phyloP scores from a whole-genome alignment of 2,113 vertebrate species.

The Tor tambroides region DNA sequence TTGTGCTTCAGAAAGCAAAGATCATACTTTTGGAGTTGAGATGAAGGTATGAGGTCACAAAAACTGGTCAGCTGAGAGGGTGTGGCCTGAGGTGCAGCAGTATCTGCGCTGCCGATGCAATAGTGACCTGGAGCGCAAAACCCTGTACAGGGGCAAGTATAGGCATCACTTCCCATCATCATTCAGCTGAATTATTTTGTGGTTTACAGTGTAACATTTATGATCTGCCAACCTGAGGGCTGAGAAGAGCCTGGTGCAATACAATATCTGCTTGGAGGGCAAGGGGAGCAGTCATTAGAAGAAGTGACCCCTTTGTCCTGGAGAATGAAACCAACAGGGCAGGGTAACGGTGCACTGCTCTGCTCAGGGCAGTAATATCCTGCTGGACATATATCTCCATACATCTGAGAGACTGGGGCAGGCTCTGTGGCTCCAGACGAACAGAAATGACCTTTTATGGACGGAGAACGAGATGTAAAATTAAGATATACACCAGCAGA shows the following conservation, averaged over 20 bases:
- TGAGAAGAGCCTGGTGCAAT: conserved; percentile 65
- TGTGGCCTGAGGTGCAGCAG: conserved; percentile 67
- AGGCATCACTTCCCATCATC: not conserved
- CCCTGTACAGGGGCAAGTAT: conserved; percentile 65
- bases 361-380: conserved; percentile 87
- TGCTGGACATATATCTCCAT: conserved; percentile 85
- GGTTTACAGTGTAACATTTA: not conserved
- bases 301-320: conserved; percentile 73
- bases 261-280: conserved; percentile 84
- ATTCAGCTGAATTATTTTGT: conserved; percentile 12
- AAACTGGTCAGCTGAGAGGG: conserved; percentile 67
- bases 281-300: conserved; percentile 77
- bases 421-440: conserved; percentile 68
- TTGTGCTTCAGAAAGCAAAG: conserved; percentile 62
- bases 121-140: conserved; percentile 77
- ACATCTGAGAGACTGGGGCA: conserved; percentile 69
- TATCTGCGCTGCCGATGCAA: conserved; percentile 70
- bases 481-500: conserved; percentile 1
- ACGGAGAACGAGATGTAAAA: conserved; percentile 19
- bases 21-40: conserved; percentile 50
- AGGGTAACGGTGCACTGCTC: conserved; percentile 78
- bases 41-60: conserved; percentile 61
- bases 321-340: conserved; percentile 83
- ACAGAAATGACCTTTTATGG: conserved; percentile 77
- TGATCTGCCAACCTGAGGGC: conserved; percentile 68